Base-by-base conservation (phyloP, 2,888 invertebrate genomes). In the Scelioninae gen. 2 region DNA sequence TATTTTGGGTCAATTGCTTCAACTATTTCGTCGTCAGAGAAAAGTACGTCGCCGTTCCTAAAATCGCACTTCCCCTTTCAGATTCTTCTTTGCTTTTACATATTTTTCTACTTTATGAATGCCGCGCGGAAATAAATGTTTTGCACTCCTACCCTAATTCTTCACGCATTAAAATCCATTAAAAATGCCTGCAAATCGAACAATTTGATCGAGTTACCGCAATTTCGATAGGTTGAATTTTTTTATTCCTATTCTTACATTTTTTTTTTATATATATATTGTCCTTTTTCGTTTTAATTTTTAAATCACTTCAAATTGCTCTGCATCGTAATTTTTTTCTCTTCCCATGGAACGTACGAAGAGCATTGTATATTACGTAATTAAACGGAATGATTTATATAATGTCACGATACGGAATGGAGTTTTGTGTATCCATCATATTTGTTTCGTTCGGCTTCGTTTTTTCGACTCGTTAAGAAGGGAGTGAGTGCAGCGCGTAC, bases 401-500 rank as follows among this genome's bases (percentile, higher is more conserved):
- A n/a, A n/a, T n/a, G n/a, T n/a, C n/a, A n/a, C n/a, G n/a, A n/a
- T n/a, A n/a, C n/a, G n/a, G 35, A 61, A 61, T 61, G 41, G 18
- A 15, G 31, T 41, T 31, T 50, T 48, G 15, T 13, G 11, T 10
- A 39, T 41, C 39, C 37, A 48, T 60, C 25, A 61, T 48, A 50
- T 61, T 50, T 50, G 39, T 39, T 61, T 48, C 31, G 25, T 25
- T 60, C 43, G 11, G 28, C 2, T 6, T 22, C 45, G n/a, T 60
- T 45, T 60, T 61, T 60, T 48, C 37, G 28, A 65, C 57, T 39
- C 57, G 48, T 58, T 60, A 68, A 60, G 46, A 61, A 45, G 57
- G 39, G 25, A 53, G 31, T 11, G 19, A 15, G 19, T n/a, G n/a
- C n/a, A n/a, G n/a, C n/a, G 19, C 28, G 46, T 53, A 52, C 39